These are phyloP conservation scores for Paracentrotus lividus DNA, from an alignment of 53 echinoderm and acorn worm genomes.

Conservation along the genomic window DNA sequence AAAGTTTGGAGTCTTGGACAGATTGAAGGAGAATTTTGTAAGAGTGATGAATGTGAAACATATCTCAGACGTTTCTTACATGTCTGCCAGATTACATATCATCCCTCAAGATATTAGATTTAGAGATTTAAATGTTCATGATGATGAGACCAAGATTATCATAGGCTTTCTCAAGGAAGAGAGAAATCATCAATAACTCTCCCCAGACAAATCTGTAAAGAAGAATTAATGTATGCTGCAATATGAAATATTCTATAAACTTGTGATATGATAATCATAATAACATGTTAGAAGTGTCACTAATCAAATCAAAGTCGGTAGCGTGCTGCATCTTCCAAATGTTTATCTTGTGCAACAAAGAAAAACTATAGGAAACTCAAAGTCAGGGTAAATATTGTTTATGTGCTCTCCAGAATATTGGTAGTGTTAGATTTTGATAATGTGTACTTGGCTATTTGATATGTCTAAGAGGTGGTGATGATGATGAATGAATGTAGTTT, in stretches of 20 bases:
- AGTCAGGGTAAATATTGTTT: conserved; percentile 48
- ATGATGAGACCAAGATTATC: background rate
- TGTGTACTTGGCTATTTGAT: conserved; percentile 45
- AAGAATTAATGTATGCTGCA: conserved; percentile 42
- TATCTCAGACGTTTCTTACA: background rate
- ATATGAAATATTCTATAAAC: conserved; percentile 39
- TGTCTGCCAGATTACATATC: background rate
- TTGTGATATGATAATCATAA: conserved; percentile 7
- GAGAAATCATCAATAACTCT: background rate
- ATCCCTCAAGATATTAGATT: conserved; percentile 45
- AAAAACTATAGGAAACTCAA: conserved; percentile 20
- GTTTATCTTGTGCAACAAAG: conserved; percentile 63
- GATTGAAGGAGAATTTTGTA: background rate
- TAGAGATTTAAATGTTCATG: background rate
- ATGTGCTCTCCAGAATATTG: conserved; percentile 17
- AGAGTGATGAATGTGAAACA: conserved; percentile 3
- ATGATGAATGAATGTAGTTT: conserved; percentile 28
- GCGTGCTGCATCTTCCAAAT: conserved; percentile 55
- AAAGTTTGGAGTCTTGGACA: conserved; percentile 42
- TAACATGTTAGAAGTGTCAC: conserved; percentile 15
- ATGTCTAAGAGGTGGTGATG: conserved; percentile 19
- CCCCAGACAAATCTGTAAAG: background rate
- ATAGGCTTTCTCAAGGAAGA: background rate
- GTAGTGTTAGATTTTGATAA: conserved; percentile 11
- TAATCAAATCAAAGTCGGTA: conserved; percentile 23